Base-by-base conservation (phyloP, 1,140 invertebrate genomes). In the Eueides isabella region DNA sequence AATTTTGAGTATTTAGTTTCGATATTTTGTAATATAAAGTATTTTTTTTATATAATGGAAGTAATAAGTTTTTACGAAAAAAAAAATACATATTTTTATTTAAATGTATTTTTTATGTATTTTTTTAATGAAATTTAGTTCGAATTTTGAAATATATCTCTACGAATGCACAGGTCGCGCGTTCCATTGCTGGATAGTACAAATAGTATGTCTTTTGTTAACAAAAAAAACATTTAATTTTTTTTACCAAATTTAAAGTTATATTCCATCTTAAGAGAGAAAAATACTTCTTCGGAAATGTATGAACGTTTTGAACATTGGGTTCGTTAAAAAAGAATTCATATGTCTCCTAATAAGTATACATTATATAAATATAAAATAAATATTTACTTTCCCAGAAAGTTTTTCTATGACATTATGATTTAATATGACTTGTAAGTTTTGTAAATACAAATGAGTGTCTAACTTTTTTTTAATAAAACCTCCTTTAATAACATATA, bases 121-220 rank as follows among this genome's bases (percentile, higher is more conserved):
- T 11, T 26, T 55, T 55, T 14, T 3, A 4, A 55, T 55, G 2
- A 55, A 23, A 26, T 11, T 11, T 55, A 55, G 48, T 55, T 55
- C 5, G 26, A 55, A 55, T 55, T 55, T 55, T 12, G 23, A 55
- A 55, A 26, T 55, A 55, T 55, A 26, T 55, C 48, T 55, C 23
- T 55, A 55, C 12, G 48, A 55, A 26, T 55, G 48, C 48, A 55
- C 48, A 55, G 9, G 48, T 55, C 19, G 48, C 35, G 12, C 16
- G 48, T 55, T 55, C 48, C 48, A n/a, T 26, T 26, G 23, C 48
- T 55, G 48, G 19, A 26, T 55, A 55, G 48, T 55, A 55, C 48
- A 55, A 55, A 55, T 55, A 23, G 23, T 55, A 26, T 55, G 23
- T 23, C 48, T 4, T 55, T 26, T 12, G n/a, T n/a, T n/a, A n/a